Conservation (phyloP, 2,113 vertebrate species). For the Vireo altiloquus region DNA sequence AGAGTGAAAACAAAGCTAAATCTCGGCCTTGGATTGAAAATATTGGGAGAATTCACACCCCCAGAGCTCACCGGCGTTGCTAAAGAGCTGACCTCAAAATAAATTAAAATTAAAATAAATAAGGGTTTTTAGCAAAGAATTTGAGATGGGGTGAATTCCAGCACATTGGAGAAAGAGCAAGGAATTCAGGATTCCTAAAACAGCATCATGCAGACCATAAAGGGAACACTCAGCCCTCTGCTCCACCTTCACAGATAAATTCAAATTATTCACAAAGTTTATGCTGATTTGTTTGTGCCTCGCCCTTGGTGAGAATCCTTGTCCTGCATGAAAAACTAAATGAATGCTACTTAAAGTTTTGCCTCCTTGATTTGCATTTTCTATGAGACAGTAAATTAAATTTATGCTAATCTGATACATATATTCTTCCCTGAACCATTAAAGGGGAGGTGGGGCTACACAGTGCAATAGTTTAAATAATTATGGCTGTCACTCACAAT, state of each 20-base stretch:
- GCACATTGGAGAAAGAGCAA: background rate
- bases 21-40: background rate
- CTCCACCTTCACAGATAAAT: background rate
- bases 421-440: slow-evolving; percentile 11
- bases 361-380: slow-evolving; percentile 53
- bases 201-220: background rate
- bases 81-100: background rate
- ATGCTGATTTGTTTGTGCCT: slow-evolving; percentile 9
- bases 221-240: background rate
- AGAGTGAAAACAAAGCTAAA: background rate
- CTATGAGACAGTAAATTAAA: slow-evolving; percentile 9
- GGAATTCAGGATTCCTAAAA: background rate
- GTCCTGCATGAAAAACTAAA: slow-evolving; percentile 3
- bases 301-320: background rate
- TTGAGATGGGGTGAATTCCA: background rate
- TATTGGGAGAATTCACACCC: background rate
- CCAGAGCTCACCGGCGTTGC: background rate
- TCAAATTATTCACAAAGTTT: background rate
- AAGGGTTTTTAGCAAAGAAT: background rate
- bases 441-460: background rate
- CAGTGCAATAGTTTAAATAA: slow-evolving; percentile 32
- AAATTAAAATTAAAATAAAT: background rate
- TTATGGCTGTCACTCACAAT: background rate
- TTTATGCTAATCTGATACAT: slow-evolving; percentile 30
- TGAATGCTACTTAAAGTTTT: slow-evolving; percentile 21